Conservation (phyloP, 2,113 vertebrate species). For the Urocynchramus pylzowi region DNA sequence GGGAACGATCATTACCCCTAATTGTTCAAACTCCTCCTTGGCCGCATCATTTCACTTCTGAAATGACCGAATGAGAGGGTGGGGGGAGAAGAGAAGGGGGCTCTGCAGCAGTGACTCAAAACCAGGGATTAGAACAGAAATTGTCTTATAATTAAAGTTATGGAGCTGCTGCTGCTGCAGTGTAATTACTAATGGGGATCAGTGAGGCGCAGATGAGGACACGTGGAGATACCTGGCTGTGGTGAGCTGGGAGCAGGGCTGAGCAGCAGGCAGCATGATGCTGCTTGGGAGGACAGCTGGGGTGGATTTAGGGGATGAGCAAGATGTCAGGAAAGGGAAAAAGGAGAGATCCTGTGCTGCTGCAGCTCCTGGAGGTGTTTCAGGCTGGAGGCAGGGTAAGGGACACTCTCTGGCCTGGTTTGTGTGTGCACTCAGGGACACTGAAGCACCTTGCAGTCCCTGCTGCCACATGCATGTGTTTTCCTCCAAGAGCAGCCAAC, state of each 20-base stretch:
- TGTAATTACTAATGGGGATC: not conserved
- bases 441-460: not conserved
- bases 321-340: not conserved
- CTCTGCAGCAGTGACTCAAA: not conserved
- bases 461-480: fast-evolving
- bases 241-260: not conserved
- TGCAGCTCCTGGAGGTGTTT: not conserved
- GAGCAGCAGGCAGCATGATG: not conserved
- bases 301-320: not conserved
- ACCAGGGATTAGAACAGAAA: conserved; percentile 25
- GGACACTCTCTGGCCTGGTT: fast-evolving
- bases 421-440: not conserved
- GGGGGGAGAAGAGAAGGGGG: not conserved
- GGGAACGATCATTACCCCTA: not conserved
- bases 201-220: not conserved
- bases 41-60: not conserved
- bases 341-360: not conserved
- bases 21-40: conserved; percentile 3
- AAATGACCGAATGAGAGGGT: not conserved
- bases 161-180: not conserved
- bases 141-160: conserved; percentile 52
- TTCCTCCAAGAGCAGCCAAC: not conserved
- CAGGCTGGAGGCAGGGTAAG: not conserved
- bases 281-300: not conserved
- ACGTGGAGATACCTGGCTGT: not conserved